phyloP scores from a whole-genome alignment of 2,113 vertebrate species.

The Etheostoma spectabile region DNA sequence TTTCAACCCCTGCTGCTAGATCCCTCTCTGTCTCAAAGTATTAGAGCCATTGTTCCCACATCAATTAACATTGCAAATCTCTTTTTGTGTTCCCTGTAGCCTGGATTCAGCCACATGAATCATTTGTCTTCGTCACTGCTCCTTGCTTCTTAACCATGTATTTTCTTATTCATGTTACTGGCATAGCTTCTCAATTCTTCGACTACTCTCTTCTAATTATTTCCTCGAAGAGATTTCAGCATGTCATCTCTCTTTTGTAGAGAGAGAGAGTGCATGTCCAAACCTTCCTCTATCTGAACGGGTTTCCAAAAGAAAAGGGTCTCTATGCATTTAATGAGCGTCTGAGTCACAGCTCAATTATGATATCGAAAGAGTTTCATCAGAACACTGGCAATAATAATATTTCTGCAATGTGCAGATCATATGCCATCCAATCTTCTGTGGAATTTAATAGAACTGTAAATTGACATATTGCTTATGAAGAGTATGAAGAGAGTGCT shows the following conservation, averaged over 20 bases:
- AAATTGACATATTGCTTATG: constrained; percentile 50
- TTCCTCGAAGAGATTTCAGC: constrained; percentile 4
- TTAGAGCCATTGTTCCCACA: constrained; percentile 53
- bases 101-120: constrained; percentile 46
- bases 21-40: constrained; percentile 41
- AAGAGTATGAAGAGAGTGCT: constrained; percentile 7
- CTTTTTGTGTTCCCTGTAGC: constrained; percentile 23
- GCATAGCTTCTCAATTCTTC: constrained; percentile 3
- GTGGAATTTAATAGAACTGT: constrained; percentile 55
- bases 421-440: constrained; percentile 36
- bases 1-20: not conserved
- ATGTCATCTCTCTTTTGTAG: not conserved
- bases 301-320: not conserved
- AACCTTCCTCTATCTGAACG: not conserved
- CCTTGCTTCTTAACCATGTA: constrained; percentile 30
- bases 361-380: constrained; percentile 22
- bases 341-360: constrained; percentile 24
- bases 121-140: constrained; percentile 32
- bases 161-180: constrained; percentile 44
- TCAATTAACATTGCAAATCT: constrained; percentile 64
- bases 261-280: not conserved
- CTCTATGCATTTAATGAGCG: constrained; percentile 1
- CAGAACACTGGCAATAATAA: constrained; percentile 26
- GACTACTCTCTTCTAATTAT: constrained; percentile 17
- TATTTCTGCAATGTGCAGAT: constrained; percentile 62